phyloP scores from a whole-genome alignment of 2,888 invertebrate species.

The Caenorhabditis macrosperma region DNA sequence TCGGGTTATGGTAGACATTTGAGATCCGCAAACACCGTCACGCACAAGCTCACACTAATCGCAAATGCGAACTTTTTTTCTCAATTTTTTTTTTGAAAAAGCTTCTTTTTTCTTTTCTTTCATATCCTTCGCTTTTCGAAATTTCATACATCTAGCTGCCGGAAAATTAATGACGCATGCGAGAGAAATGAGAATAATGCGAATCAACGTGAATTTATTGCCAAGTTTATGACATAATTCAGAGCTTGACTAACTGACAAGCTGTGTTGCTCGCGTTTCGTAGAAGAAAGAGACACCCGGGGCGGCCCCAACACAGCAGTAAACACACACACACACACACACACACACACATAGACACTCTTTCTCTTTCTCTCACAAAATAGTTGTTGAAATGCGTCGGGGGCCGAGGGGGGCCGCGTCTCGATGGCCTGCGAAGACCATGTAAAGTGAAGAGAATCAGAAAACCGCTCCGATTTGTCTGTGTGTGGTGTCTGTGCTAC shows the following conservation, averaged over 20 bases:
- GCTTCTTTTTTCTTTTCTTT: neutral
- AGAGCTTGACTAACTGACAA: conserved; percentile 4
- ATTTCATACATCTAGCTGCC: neutral
- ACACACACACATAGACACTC: conserved; percentile 39
- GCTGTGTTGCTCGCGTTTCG: conserved; percentile 4
- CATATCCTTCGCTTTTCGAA: too few species aligned
- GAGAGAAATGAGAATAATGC: neutral
- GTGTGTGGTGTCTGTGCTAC: conserved; percentile 54
- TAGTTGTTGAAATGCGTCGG: conserved; percentile 55
- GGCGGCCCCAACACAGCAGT: conserved; percentile 34
- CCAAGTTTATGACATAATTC: neutral
- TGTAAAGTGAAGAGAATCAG: conserved; percentile 17
- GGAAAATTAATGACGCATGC: neutral
- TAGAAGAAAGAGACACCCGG: conserved; percentile 24
- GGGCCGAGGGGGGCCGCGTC: conserved; percentile 36
- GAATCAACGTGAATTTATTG: neutral
- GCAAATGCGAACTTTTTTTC: neutral
- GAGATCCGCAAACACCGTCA: neutral
- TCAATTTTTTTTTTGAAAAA: neutral
- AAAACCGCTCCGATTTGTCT: conserved; percentile 57
- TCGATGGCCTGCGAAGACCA: conserved; percentile 28
- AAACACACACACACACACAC: conserved; percentile 42
- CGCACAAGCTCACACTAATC: neutral
- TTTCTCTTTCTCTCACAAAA: conserved; percentile 42
- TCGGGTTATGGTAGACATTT: too few species aligned